Percentiles rank a stretch among this genome's conserved stretches.
phyloP scores from a whole-genome alignment of 2,888 invertebrate genomes.

The Drosophila recens region DNA sequence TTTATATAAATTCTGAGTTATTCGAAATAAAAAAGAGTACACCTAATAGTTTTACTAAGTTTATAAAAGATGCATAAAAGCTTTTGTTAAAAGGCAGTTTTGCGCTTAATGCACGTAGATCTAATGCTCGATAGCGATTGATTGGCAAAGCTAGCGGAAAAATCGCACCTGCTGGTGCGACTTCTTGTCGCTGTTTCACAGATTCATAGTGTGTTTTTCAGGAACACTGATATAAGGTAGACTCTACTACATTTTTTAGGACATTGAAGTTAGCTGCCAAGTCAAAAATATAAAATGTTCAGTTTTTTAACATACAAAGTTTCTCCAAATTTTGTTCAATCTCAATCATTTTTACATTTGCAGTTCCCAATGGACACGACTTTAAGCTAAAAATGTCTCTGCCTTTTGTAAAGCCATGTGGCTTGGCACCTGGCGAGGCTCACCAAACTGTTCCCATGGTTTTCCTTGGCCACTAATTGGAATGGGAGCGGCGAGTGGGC shows the following conservation, averaged over 20 bases:
- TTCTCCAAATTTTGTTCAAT: background rate
- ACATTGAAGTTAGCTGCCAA: background rate
- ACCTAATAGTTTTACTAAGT: too few species aligned
- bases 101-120: too few species aligned
- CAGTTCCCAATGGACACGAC: background rate
- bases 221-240: too few species aligned
- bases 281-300: background rate
- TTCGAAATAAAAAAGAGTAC: background rate
- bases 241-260: background rate
- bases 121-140: too few species aligned
- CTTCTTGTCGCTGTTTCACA: too few species aligned
- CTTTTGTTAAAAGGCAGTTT: too few species aligned
- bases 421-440: slow-evolving; percentile 16
- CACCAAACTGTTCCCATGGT: slow-evolving; percentile 6
- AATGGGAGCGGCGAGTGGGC: slow-evolving; percentile 3
- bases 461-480: slow-evolving; percentile 25
- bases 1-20: background rate
- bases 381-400: slow-evolving; percentile 7
- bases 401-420: slow-evolving; percentile 14
- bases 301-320: too few species aligned
- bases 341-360: background rate
- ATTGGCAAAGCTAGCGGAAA: too few species aligned
- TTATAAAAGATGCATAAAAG: too few species aligned
- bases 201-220: too few species aligned
- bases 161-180: too few species aligned